These are phyloP conservation scores for Cichlasoma orientale DNA, from an alignment of 2,797 vertebrate genomes.

Conservation along the genomic window DNA sequence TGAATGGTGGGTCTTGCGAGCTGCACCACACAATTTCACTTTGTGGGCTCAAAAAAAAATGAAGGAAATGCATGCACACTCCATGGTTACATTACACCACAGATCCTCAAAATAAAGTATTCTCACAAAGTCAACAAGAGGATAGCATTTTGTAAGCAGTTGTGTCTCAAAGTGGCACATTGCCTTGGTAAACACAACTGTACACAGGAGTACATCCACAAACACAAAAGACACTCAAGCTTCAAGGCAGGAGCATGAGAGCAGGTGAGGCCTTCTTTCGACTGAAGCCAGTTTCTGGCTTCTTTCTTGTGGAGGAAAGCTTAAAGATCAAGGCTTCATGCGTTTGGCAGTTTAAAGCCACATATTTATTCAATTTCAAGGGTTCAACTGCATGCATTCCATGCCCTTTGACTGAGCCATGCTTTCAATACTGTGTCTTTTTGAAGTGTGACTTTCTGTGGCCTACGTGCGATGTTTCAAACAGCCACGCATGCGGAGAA, in stretches of 20 bases:
- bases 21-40: neutral
- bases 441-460: constrained; percentile 35
- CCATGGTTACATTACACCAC: neutral
- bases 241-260: constrained; percentile 31
- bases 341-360: constrained; percentile 41
- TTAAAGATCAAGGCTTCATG: constrained; percentile 62
- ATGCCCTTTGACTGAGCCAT: constrained; percentile 28
- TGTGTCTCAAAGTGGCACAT: neutral
- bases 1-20: neutral
- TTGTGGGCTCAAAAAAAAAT: neutral
- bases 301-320: constrained; percentile 54
- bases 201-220: neutral
- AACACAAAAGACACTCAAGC: constrained; percentile 20
- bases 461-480: neutral
- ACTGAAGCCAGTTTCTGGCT: constrained; percentile 31
- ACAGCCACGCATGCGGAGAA: neutral
- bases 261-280: constrained; percentile 12
- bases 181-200: constrained; percentile 30
- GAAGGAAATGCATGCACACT: neutral
- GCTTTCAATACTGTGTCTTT: constrained; percentile 50
- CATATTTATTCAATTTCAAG: constrained; percentile 66
- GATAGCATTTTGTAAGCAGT: neutral
- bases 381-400: constrained; percentile 60
- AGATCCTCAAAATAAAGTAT: neutral
- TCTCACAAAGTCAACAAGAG: neutral